A percentile compares a stretch with the other conserved stretches of the same genome.
Conservation (phyloP, 2,113 vertebrate species). For the Nymphicus hollandicus region DNA sequence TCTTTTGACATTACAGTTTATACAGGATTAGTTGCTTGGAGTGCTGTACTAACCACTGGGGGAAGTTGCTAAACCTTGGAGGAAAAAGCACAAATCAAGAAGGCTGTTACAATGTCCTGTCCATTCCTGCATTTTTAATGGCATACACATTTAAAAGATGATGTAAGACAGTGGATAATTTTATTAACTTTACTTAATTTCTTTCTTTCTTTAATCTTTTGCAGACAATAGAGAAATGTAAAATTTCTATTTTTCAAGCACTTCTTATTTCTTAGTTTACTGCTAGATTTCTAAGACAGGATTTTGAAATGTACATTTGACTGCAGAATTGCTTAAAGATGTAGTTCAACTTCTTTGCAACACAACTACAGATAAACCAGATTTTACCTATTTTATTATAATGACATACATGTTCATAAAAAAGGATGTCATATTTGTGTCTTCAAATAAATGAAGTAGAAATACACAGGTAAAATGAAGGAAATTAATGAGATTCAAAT, state of each 20-base stretch:
- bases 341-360: neutral
- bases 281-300: neutral
- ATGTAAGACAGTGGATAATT: neutral
- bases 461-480: neutral
- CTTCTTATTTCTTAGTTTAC: neutral
- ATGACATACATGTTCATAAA: neutral
- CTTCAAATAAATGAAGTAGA: neutral
- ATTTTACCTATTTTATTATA: neutral
- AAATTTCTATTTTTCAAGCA: neutral
- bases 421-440: neutral
- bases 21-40: slow-evolving; percentile 54
- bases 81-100: neutral
- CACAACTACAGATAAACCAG: neutral
- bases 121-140: neutral
- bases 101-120: neutral
- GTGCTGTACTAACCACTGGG: slow-evolving; percentile 1
- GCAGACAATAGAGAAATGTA: neutral
- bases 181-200: neutral
- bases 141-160: neutral
- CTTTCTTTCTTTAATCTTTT: neutral
- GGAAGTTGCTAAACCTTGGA: slow-evolving; percentile 21
- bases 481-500: neutral
- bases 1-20: slow-evolving; percentile 53
- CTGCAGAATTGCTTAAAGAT: neutral
- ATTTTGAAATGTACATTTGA: neutral